phyloP scores from a whole-genome alignment of 2,888 invertebrate genomes.

The Trypoxylon attenuatum region DNA sequence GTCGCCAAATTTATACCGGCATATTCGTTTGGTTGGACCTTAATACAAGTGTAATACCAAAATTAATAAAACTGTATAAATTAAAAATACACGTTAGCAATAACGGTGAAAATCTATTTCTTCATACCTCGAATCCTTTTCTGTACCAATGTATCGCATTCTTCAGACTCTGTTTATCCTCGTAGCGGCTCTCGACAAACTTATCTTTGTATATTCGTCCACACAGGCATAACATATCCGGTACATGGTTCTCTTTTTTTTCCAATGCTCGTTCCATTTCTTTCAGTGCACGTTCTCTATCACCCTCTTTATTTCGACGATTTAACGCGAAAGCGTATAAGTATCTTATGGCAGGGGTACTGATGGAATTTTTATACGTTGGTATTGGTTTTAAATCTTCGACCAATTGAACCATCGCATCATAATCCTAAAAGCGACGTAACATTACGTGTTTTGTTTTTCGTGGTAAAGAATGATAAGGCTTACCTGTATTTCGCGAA shows the following conservation, averaged over 20 bases:
- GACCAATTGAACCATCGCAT: constrained; percentile 97
- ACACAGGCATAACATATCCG: constrained; percentile 97
- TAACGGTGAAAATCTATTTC: neutral
- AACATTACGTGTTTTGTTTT: too few species aligned
- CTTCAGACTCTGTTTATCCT: constrained; percentile 89
- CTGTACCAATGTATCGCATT: constrained; percentile 98
- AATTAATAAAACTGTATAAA: neutral
- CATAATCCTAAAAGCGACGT: constrained; percentile 82
- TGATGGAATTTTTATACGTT: constrained; percentile 90
- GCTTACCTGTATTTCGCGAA: constrained; percentile 86
- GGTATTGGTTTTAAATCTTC: constrained; percentile 94
- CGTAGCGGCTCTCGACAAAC: constrained; percentile 96
- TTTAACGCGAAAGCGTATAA: constrained; percentile 98
- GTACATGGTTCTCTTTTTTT: constrained; percentile 95
- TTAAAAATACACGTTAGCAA: neutral
- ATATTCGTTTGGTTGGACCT: constrained; percentile 97
- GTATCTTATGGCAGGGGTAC: constrained; percentile 92
- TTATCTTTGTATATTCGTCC: constrained; percentile 98
- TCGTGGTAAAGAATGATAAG: neutral
- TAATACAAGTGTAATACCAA: neutral
- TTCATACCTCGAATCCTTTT: constrained; percentile 88
- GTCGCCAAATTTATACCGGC: constrained; percentile 99
- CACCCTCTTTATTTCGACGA: constrained; percentile 93
- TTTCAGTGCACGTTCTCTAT: constrained; percentile 93
- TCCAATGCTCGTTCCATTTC: constrained; percentile 94